Conservation (phyloP, 2,888 invertebrate genomes). For the Elysia crispata region DNA sequence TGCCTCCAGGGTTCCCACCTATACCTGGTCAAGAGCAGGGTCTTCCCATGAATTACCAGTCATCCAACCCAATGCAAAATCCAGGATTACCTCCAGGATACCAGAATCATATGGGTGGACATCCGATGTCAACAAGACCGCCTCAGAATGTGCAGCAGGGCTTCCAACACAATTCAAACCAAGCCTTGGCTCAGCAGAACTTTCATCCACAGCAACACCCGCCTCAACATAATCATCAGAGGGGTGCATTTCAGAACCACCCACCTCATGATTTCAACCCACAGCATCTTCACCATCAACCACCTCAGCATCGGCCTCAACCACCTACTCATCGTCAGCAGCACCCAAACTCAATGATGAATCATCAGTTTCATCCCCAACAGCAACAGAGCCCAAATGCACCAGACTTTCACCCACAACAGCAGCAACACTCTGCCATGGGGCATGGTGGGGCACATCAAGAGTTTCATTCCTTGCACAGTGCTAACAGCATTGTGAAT, state of each 20-base stretch:
- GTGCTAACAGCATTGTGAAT: slow-evolving; percentile 28
- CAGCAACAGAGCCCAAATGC: too few species aligned
- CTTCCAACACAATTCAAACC: slow-evolving; percentile 35
- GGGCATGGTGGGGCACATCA: slow-evolving; percentile 32
- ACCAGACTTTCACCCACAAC: slow-evolving; percentile 11
- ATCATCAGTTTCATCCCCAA: too few species aligned
- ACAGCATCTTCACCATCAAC: not conserved
- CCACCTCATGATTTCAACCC: not conserved
- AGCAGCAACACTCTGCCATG: slow-evolving; percentile 27
- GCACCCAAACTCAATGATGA: too few species aligned
- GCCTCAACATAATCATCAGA: slow-evolving; percentile 17
- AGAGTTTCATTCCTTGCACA: not conserved
- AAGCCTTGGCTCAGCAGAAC: slow-evolving; percentile 38
- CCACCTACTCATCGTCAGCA: too few species aligned
- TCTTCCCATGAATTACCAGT: slow-evolving; percentile 40
- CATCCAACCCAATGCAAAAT: slow-evolving; percentile 39
- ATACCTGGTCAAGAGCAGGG: slow-evolving; percentile 42
- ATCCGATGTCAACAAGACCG: slow-evolving; percentile 36
- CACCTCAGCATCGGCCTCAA: not conserved
- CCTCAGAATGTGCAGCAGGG: slow-evolving; percentile 40
- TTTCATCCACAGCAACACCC: slow-evolving; percentile 22
- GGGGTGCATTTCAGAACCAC: slow-evolving; percentile 1
- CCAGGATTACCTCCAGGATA: slow-evolving; percentile 42
- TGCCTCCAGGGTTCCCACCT: slow-evolving; percentile 37
- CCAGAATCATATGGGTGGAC: slow-evolving; percentile 37